Percentiles rank a stretch among this genome's conserved stretches.
Conservation (phyloP, 2,797 vertebrate genomes). For the Caiman crocodilus region DNA sequence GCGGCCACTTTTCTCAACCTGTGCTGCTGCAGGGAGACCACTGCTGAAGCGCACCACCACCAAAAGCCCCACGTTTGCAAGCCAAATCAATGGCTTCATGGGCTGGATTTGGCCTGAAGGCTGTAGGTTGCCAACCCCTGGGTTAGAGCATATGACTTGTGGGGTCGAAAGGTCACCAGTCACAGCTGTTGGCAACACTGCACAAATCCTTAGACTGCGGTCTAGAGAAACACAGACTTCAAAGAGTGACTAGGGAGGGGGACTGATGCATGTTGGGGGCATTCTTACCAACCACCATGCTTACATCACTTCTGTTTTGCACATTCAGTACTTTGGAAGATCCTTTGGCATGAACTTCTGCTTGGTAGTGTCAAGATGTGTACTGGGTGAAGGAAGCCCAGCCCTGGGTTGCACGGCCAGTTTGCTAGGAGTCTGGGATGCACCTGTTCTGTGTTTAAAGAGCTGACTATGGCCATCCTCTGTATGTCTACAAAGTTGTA, state of each 20-base stretch:
- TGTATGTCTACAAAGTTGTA: constrained; percentile 32
- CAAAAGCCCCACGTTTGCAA: too few species aligned
- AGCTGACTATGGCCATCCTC: neutral
- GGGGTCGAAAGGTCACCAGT: neutral
- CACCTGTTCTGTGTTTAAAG: constrained; percentile 11
- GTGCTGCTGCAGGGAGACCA: too few species aligned
- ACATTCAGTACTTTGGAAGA: neutral
- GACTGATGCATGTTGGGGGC: neutral
- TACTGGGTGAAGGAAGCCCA: neutral
- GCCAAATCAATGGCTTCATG: too few species aligned
- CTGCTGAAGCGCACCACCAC: too few species aligned
- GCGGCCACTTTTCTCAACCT: too few species aligned
- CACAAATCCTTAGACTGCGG: neutral
- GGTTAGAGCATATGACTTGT: neutral
- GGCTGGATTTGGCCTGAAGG: too few species aligned
- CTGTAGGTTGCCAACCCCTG: too few species aligned
- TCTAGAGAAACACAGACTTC: neutral
- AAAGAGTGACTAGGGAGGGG: neutral
- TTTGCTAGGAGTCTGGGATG: neutral
- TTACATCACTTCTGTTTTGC: neutral
- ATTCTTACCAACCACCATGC: neutral
- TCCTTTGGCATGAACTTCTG: neutral
- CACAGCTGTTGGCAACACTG: neutral
- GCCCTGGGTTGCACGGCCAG: too few species aligned
- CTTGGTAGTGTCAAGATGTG: neutral